Base-by-base conservation (phyloP, 1,140 invertebrate genomes). In the Drosophila sp. region DNA sequence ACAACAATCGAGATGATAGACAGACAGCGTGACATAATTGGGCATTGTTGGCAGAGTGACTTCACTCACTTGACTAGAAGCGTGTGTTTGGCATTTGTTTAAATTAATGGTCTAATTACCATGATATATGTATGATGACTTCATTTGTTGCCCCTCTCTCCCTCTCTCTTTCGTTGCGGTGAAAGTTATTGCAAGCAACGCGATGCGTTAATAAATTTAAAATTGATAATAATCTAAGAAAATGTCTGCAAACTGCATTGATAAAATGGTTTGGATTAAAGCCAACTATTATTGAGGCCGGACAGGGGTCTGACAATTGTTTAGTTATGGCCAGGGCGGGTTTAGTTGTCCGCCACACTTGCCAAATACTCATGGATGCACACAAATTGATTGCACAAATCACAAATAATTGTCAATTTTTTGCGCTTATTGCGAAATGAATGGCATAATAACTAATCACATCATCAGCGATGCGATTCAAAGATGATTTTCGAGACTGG, bases 21-120 rank as follows among this genome's bases (percentile, higher is more conserved):
- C 76, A 79, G 56, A 66, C 76, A 79, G 56, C 33, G 57, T 89
- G 76, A 77, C 66, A 87, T 83, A 86, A 87, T 82, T 86, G 66
- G 47, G 33, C 61, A 69, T 84, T 80, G 77, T 84, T 73, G 44
- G 57, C 55, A 62, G 60, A 71, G 40, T 58, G 54, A 32, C 23
- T 44, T 30, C 11, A 40, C 62, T 44, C 62, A 44, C 54, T 67
- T 27, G 41, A 50, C 38, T 70, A 83, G 72, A 87, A 86, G 79
- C 73, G 64, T 58, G 44, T 50, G 25, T 47, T 8, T 62, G 61
- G 61, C 74, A 68, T 44, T 76, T 57, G 64, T 57, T 73, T 73
- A 69, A 73, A 87, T 83, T 83, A 76, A 72, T 62, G 60, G 66
- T 54, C 66, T 83, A 83, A 86, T 87, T 83, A 82, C 62, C 41